A percentile compares a stretch with the other conserved stretches of the same genome.
Conservation (phyloP, 2,888 invertebrate genomes). For the Nomada flava region DNA sequence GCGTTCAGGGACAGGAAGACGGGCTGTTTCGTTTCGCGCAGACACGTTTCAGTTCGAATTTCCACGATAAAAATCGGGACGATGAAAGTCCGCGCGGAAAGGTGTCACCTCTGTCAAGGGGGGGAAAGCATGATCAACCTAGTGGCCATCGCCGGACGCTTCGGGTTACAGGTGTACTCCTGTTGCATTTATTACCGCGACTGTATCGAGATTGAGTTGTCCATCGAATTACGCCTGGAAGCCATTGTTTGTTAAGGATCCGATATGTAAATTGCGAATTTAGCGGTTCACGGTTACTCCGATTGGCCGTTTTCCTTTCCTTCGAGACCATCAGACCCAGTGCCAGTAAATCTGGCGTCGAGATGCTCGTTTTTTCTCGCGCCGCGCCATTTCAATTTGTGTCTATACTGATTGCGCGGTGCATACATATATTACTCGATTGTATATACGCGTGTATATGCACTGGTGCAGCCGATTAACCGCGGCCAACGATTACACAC, state of each 20-base stretch:
- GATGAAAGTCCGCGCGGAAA: background rate
- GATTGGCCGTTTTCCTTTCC: background rate
- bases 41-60: slow-evolving; percentile 25
- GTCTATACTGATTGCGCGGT: slow-evolving; percentile 65
- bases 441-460: background rate
- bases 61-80: slow-evolving; percentile 49
- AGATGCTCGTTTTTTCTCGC: slow-evolving; percentile 39
- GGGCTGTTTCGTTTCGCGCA: slow-evolving; percentile 8
- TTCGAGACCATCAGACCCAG: background rate
- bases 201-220: slow-evolving; percentile 2
- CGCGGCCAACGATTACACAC: slow-evolving; percentile 54
- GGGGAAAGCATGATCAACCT: background rate
- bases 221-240: background rate
- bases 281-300: background rate
- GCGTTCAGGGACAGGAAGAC: slow-evolving; percentile 31
- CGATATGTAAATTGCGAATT: background rate
- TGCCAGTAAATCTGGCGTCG: slow-evolving; percentile 58
- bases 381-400: slow-evolving; percentile 54
- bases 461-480: slow-evolving; percentile 57
- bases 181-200: slow-evolving; percentile 9
- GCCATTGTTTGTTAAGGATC: slow-evolving; percentile 25
- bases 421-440: slow-evolving; percentile 71
- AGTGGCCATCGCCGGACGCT: background rate
- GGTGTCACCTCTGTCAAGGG: too few species aligned
- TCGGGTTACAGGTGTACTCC: background rate